Evolutionary conservation across 64 coral and sea anemone species (phyloP).

Genomic region (Trachythela sp.): DNA sequence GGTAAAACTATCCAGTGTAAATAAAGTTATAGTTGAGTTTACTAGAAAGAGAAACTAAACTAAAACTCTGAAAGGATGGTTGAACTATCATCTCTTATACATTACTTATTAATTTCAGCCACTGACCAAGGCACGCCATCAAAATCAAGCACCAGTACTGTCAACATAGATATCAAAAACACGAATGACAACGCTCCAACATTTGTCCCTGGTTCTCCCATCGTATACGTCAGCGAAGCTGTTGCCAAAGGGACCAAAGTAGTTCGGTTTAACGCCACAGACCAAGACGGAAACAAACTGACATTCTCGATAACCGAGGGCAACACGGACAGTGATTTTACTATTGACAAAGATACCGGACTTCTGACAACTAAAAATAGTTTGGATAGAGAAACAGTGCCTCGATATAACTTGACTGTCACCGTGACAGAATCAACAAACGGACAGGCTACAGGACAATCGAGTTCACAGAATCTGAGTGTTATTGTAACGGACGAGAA

Average conservation of each 20-base stretch:
- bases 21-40: too few species aligned
- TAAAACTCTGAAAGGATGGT: too few species aligned
- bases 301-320: constrained; percentile 57
- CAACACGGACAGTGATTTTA: constrained; percentile 54
- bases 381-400: constrained; percentile 63
- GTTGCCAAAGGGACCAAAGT: constrained; percentile 74
- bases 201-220: constrained; percentile 41
- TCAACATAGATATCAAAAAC: constrained; percentile 65
- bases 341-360: constrained; percentile 58
- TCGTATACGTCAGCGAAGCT: constrained; percentile 57
- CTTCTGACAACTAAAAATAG: constrained; percentile 56
- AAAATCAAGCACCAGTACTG: constrained; percentile 31
- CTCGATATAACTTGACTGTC: constrained; percentile 55
- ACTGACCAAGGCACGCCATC: constrained; percentile 60
- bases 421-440: constrained; percentile 51
- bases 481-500: constrained; percentile 64
- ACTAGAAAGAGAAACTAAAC: too few species aligned
- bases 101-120: constrained; percentile 11
- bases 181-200: constrained; percentile 77
- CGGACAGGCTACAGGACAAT: background rate
- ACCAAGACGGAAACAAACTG: constrained; percentile 66
- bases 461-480: constrained; percentile 54
- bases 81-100: background rate
- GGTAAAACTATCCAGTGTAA: too few species aligned
- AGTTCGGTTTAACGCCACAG: constrained; percentile 74